phyloP scores from a whole-genome alignment of 2,113 vertebrate species.

The Mastomys coucha region DNA sequence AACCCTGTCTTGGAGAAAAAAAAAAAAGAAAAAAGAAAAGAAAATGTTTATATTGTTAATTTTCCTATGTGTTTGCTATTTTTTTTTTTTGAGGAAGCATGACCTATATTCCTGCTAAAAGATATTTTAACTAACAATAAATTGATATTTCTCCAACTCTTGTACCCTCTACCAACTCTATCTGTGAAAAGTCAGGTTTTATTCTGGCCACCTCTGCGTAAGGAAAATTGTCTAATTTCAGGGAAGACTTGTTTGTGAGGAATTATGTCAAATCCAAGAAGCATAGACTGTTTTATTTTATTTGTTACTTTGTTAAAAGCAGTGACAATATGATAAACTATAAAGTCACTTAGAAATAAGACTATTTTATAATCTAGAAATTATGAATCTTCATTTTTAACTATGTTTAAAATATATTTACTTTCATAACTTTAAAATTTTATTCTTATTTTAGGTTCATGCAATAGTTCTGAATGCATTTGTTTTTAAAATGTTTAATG shows the following conservation, averaged over 20 bases:
- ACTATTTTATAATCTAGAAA: neutral
- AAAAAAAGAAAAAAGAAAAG: too few relatives aligned
- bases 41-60: neutral
- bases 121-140: neutral
- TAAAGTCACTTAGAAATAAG: neutral
- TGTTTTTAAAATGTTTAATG: neutral
- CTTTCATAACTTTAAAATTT: neutral
- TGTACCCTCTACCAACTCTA: accelerated
- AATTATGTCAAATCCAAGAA: neutral
- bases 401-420: neutral
- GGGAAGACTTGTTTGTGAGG: neutral
- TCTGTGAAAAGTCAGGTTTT: neutral
- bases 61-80: neutral
- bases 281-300: neutral
- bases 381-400: neutral
- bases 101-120: neutral
- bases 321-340: neutral
- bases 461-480: neutral
- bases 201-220: neutral
- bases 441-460: neutral
- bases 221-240: neutral
- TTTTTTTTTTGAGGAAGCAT: too few relatives aligned
- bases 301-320: neutral
- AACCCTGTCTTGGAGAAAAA: too few relatives aligned
- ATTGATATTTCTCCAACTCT: neutral